phyloP scores from a whole-genome alignment of 2,113 vertebrate genomes.

The Brevimyrus niger region DNA sequence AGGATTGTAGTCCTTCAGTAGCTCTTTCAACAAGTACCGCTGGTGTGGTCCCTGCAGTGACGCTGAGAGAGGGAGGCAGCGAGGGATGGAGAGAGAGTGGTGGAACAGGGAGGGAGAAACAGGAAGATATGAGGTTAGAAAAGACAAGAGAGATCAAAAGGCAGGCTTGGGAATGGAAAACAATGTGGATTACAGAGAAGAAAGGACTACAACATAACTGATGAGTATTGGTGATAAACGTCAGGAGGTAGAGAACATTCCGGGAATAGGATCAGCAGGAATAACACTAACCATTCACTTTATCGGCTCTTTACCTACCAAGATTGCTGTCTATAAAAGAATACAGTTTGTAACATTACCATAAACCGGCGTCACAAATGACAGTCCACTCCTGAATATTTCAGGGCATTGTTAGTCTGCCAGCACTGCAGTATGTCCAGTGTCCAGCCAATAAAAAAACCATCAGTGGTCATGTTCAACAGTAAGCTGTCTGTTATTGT shows the following conservation, averaged over 20 bases:
- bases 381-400: neutral
- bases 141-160: neutral
- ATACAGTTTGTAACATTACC: neutral
- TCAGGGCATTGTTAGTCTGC: neutral
- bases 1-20: constrained; percentile 27
- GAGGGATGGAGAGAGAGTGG: neutral
- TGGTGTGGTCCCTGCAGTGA: constrained; percentile 22
- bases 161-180: neutral
- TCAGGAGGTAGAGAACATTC: neutral
- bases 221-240: neutral
- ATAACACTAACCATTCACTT: neutral
- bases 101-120: neutral
- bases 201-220: neutral
- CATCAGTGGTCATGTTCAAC: neutral
- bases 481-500: neutral
- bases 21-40: constrained; percentile 27
- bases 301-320: neutral
- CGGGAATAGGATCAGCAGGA: neutral
- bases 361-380: neutral
- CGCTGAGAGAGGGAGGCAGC: constrained; percentile 19
- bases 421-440: neutral
- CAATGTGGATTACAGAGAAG: neutral
- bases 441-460: neutral
- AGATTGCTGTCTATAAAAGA: neutral
- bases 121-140: neutral